phyloP scores from a whole-genome alignment of 2,113 vertebrate genomes.

The Malurus alboscapulatus region DNA sequence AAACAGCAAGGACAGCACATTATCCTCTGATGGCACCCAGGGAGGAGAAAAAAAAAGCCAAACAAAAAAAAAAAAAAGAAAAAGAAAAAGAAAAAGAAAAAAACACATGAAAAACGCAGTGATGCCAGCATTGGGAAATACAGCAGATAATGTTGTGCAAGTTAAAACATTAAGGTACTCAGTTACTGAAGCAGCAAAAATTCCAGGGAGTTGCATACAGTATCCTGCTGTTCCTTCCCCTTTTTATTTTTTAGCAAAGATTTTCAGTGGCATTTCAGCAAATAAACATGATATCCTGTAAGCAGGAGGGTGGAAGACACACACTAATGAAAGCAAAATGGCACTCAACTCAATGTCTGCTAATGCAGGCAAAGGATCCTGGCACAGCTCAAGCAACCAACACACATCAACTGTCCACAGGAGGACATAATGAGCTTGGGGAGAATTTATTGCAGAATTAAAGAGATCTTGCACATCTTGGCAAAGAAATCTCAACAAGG shows the following conservation, averaged over 20 bases:
- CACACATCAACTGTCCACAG: background rate
- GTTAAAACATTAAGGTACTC: background rate
- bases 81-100: background rate
- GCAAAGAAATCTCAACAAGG: background rate
- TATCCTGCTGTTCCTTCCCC: background rate
- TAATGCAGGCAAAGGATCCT: background rate
- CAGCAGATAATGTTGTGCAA: background rate
- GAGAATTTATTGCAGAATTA: constrained; percentile 10
- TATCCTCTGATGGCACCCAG: background rate
- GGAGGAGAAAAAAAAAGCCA: background rate
- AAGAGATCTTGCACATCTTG: background rate
- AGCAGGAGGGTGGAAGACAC: background rate
- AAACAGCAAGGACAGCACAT: constrained; percentile 38
- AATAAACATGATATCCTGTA: background rate
- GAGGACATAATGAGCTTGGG: background rate
- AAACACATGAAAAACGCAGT: background rate
- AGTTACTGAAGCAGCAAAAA: background rate
- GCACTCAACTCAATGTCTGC: background rate
- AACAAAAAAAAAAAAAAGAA: background rate
- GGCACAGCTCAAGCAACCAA: background rate
- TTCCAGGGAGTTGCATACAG: background rate
- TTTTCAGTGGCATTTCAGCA: background rate
- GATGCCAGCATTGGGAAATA: background rate
- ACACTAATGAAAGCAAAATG: background rate
- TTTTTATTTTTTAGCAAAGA: background rate